phyloP scores from a whole-genome alignment of 2,113 vertebrate species.

The Hemibagrus wyckioides region DNA sequence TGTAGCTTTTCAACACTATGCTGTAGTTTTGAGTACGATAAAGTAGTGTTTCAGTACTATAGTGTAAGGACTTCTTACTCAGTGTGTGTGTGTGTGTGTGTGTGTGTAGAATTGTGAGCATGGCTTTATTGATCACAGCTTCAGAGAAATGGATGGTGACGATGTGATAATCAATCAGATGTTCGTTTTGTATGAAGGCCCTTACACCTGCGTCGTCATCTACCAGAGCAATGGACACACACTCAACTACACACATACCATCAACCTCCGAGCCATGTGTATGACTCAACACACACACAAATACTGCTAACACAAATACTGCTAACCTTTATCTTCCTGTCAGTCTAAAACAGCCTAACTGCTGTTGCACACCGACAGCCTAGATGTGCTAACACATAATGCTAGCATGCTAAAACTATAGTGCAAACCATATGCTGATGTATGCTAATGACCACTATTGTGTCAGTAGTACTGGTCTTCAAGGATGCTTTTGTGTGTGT shows the following conservation, averaged over 20 bases:
- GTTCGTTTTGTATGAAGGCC: constrained; percentile 58
- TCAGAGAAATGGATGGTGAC: constrained; percentile 46
- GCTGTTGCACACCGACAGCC: neutral
- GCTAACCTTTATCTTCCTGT: neutral
- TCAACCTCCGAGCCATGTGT: constrained; percentile 83
- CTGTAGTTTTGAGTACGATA: neutral
- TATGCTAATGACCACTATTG: neutral
- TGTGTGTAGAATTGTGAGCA: constrained; percentile 12
- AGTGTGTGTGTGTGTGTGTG: neutral
- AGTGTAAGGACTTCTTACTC: neutral
- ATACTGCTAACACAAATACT: neutral
- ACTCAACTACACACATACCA: constrained; percentile 79
- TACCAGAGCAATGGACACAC: constrained; percentile 72
- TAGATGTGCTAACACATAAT: neutral
- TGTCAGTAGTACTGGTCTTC: neutral
- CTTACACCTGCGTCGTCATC: constrained; percentile 82
- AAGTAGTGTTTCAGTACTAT: neutral
- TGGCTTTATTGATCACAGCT: rapidly evolving
- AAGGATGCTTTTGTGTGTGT: neutral
- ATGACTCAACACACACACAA: constrained; percentile 60
- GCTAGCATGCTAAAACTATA: neutral
- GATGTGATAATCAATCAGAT: constrained; percentile 71
- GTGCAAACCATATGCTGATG: neutral
- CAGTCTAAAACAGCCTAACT: neutral
- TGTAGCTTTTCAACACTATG: neutral